phyloP scores from a whole-genome alignment of 2,888 invertebrate species.

The Peribatodes rhomboidaria region DNA sequence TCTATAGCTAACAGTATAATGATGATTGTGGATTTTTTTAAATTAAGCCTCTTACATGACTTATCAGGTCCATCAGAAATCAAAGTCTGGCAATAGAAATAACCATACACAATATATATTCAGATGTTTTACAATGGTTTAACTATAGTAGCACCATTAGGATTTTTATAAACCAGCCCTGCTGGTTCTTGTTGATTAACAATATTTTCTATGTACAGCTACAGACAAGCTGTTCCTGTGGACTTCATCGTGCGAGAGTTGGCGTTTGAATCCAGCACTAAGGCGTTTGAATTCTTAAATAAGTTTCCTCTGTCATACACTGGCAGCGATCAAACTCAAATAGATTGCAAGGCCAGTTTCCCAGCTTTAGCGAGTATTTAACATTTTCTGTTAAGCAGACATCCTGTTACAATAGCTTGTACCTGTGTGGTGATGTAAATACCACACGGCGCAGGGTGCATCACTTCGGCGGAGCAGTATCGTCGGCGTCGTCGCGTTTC shows the following conservation, averaged over 20 bases:
- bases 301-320: constrained; percentile 92
- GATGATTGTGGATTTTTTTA: too few relatives aligned
- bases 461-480: constrained; percentile 57
- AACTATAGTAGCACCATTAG: constrained; percentile 32
- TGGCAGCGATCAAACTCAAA: constrained; percentile 89
- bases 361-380: constrained; percentile 86
- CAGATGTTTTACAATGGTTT: background rate
- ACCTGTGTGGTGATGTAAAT: constrained; percentile 80
- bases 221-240: constrained; percentile 96
- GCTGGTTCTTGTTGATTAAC: constrained; percentile 77
- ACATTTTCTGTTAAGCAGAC: constrained; percentile 78
- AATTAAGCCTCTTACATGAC: too few relatives aligned
- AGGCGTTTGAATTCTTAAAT: constrained; percentile 95
- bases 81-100: background rate
- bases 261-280: constrained; percentile 94
- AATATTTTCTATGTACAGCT: constrained; percentile 90
- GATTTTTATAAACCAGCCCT: constrained; percentile 56
- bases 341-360: constrained; percentile 96
- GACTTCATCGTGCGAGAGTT: constrained; percentile 95
- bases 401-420: constrained; percentile 70
- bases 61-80: background rate
- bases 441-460: constrained; percentile 61
- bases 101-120: background rate
- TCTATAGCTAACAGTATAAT: too few relatives aligned
- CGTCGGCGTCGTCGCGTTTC: constrained; percentile 60